phyloP scores from a whole-genome alignment of 2,888 invertebrate species.

The Therioaphis trifolii region DNA sequence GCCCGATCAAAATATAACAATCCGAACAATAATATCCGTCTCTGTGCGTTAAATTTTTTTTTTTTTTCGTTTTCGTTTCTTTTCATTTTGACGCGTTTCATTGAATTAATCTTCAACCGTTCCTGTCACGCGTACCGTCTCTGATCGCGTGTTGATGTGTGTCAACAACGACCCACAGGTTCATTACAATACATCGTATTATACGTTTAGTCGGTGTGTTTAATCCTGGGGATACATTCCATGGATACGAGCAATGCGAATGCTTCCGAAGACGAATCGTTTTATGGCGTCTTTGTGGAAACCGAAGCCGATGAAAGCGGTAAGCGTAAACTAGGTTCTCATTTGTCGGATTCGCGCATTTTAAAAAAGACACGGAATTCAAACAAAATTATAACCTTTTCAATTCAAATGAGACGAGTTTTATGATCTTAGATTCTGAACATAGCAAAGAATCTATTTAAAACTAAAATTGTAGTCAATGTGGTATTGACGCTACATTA shows the following conservation, averaged over 20 bases:
- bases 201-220: no score
- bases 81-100: not conserved
- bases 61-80: not conserved
- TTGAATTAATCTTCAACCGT: not conserved
- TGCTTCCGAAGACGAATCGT: conserved; percentile 24
- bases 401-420: no score
- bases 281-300: conserved; percentile 50
- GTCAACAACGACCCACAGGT: not conserved
- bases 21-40: not conserved
- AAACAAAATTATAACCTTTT: no score
- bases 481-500: no score
- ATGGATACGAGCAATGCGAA: conserved; percentile 12
- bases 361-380: no score
- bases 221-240: not conserved
- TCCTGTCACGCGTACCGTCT: not conserved
- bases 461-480: no score
- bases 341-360: not conserved
- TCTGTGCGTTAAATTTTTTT: no score
- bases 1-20: not conserved
- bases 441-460: no score
- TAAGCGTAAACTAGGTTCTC: not conserved
- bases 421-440: no score
- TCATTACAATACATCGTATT: no score
- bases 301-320: conserved; percentile 6
- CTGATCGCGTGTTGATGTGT: not conserved